Evolutionary conservation across 2,113 vertebrate genomes (phyloP).

Genomic region (Myxocyprinus asiaticus): DNA sequence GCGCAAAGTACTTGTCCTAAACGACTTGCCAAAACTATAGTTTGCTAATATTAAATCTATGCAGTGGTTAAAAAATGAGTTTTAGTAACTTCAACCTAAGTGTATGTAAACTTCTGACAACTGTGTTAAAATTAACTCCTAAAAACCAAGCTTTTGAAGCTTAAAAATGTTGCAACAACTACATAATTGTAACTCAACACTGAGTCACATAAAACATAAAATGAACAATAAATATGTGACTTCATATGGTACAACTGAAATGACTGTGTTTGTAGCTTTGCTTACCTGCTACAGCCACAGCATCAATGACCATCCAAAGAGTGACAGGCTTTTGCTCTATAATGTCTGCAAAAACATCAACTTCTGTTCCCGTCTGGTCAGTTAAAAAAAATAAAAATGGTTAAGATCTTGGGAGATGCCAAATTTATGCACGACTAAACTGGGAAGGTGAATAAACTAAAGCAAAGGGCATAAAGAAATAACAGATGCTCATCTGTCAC

Average conservation of each 20-base stretch:
- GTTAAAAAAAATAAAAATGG: slow-evolving; percentile 1
- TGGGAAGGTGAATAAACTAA: neutral
- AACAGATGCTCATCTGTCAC: too few relatives aligned
- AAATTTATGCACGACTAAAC: neutral
- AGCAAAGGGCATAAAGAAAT: neutral
- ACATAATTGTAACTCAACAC: neutral
- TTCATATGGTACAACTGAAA: neutral
- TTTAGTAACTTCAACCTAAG: too few relatives aligned
- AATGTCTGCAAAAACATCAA: slow-evolving; percentile 19
- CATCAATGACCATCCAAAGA: neutral
- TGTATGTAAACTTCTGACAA: too few relatives aligned
- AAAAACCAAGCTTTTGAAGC: too few relatives aligned
- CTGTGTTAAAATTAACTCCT: neutral
- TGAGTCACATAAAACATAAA: too few relatives aligned
- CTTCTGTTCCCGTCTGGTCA: slow-evolving; percentile 1
- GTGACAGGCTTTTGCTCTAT: slow-evolving; percentile 7
- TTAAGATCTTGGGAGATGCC: neutral
- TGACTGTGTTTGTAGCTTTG: neutral
- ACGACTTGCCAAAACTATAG: too few relatives aligned
- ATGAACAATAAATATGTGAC: neutral
- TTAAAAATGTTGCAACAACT: too few relatives aligned
- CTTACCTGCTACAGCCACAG: neutral
- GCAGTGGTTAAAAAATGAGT: too few relatives aligned
- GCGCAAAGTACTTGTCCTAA: too few relatives aligned
- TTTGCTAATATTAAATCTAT: too few relatives aligned